Evolutionary conservation across 1,140 invertebrate genomes (phyloP), one percentile per base, ranked within the genome.

Genomic region (Drosophila parvula): DNA sequence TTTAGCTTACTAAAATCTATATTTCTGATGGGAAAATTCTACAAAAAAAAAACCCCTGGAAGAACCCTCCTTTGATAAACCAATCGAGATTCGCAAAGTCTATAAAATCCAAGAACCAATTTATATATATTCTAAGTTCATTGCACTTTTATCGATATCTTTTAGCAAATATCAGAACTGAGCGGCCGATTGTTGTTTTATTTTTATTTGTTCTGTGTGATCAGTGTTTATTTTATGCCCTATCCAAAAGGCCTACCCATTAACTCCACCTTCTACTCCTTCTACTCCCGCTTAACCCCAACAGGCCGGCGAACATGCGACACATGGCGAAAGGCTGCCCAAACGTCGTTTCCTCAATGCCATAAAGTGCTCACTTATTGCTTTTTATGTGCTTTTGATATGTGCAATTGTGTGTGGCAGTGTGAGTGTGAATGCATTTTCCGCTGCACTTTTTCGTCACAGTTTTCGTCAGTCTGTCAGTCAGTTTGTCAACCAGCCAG

Each of bases 341-440:
- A 81, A 81, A 76, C 64, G 71, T 16, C 60, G 71, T 63, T 81
- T 64, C 58, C 58, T 82, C 70, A 79, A 67, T 73, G 83, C 75
- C 82, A 86, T 88, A 88, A 86, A 86, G 79, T 88, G 76, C 58
- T 69, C 76, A 83, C 82, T 85, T 83, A 86, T 86, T 79, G 83
- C 79, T 88, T 86, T 86, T 86, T 86, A 86, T 86, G 79, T 77
- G 78, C 76, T 83, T 89, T 89, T 89, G 80, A 86, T 86, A 74
- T 45, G 58, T 51, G 51, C 64, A 40, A 38, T 11, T 41, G 68
- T 65, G 57, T 69, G 53, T 57, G 55, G 36, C 62, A 36, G 58
- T 65, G 30, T 59, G 53, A 16, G 44, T 18, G 59, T 12, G 74
- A 44, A 55, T 65, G 59, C 81, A 81, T 84, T 84, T 86, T 22